Conservation (phyloP, 2,113 vertebrate genomes). For the Bos taurus region ARS-UCD2.0 NC_037342.1:81293501-81294000, state of each 20-base stretch:
- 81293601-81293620: not conserved
- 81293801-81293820: accelerated
- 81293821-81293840: accelerated
- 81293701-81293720: accelerated
- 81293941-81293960: not conserved
- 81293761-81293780: accelerated
- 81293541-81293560: not conserved
- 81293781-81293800: not conserved
- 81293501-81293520: accelerated
- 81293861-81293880: not conserved
- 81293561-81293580: accelerated
- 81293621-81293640: too few species aligned
- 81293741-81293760: accelerated
- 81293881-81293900: accelerated
- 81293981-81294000: not conserved
- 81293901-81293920: not conserved
- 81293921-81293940: not conserved
- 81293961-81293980: not conserved
- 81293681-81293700: not conserved
- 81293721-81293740: not conserved
- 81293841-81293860: not conserved
- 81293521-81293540: not conserved
- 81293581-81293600: not conserved
- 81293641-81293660: not conserved
- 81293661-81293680: not conserved